phyloP scores from a whole-genome alignment of 2,797 vertebrate genomes.

The Lacerta bilineata region DNA sequence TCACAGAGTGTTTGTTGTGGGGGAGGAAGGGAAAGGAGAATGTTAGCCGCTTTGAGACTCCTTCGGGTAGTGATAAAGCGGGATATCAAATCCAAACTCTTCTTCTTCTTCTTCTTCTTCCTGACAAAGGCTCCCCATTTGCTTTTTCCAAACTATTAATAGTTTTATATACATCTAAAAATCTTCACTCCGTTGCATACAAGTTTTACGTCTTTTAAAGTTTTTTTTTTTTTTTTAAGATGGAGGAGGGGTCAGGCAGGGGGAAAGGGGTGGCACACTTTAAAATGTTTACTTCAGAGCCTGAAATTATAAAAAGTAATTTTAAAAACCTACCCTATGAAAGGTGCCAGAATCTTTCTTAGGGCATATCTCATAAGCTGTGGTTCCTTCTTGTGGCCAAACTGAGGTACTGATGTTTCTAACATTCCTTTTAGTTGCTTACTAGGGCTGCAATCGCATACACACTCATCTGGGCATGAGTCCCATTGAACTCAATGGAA shows the following conservation, averaged over 20 bases:
- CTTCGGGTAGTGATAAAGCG: too few relatives aligned
- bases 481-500: not conserved
- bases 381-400: slow-evolving; percentile 28
- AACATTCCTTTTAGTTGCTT: not conserved
- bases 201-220: slow-evolving; percentile 29
- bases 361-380: not conserved
- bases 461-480: not conserved
- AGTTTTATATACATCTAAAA: not conserved
- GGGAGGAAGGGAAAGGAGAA: too few relatives aligned
- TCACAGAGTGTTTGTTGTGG: too few relatives aligned
- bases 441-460: not conserved
- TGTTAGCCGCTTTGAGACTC: too few relatives aligned
- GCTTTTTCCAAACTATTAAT: not conserved
- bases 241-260: not conserved
- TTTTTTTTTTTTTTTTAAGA: too few relatives aligned
- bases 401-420: not conserved
- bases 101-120: too few relatives aligned
- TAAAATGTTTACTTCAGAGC: slow-evolving; percentile 6
- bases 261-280: not conserved
- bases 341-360: not conserved
- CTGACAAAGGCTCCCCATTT: not conserved
- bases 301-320: not conserved
- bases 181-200: not conserved
- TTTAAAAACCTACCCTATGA: not conserved
- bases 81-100: too few relatives aligned